Evolutionary conservation across 2,888 invertebrate genomes (phyloP), one percentile per base, ranked within the genome.

Genomic region (Metallyticus violacea): DNA sequence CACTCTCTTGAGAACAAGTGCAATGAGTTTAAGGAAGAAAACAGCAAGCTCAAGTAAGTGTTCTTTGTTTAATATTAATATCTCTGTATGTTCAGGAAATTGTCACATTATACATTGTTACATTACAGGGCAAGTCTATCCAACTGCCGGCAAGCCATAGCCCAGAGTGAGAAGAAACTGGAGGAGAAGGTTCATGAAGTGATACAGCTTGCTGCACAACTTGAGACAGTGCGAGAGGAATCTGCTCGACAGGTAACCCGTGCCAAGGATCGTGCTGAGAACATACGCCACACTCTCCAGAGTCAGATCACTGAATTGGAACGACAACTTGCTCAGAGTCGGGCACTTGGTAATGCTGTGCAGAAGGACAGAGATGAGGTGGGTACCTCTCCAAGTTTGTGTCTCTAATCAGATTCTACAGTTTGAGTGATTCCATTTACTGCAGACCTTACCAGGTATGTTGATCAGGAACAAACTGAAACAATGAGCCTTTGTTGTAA

Each of bases 131-230:
- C 90, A n/a, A 93, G 94, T 86, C 90, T 94, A 81, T 93, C 93
- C 25, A 92, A 93, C 77, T 92, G 93, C 90, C 94, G 95, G 90
- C 95, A 95, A 88, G 91, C 92, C 0, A 93, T 93, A 26, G 91
- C 94, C 6, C 93, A 94, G 9, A 93, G 93, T 88, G 94, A 95
- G 89, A 94, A 94, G 89, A 93, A 94, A 15, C 91, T 94, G 1
- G 94, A 95, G 86, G 95, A 95, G 90, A 95, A 95, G 90, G 92
- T 94, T 90, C 95, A 95, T 89, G 95, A 96, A 90, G 94, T 95
- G 86, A 93, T 94, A 0, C 94, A 95, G 89, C 90, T 95, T 0
- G 93, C 94, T 1, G 93, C 94, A 0, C 95, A 95, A 90, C 91
- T 96, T 81, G 95, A 95, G 89, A 92, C 94, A 79, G 93, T 95